phyloP scores from a whole-genome alignment of 2,797 vertebrate genomes.

The Champsocephalus esox region DNA sequence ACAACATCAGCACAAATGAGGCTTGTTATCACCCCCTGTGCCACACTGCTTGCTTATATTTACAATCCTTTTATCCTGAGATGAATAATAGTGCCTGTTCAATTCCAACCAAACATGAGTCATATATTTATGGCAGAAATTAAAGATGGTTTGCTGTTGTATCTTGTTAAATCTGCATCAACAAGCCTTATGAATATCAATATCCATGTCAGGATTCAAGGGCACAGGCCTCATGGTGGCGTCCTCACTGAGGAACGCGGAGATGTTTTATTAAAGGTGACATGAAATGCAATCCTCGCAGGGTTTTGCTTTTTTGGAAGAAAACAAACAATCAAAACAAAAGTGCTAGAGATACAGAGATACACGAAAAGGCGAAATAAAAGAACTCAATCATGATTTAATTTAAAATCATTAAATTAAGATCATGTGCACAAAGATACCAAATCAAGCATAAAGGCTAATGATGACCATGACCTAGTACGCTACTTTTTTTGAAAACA shows the following conservation, averaged over 20 bases:
- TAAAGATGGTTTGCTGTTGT: slow-evolving; percentile 51
- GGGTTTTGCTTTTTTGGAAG: slow-evolving; percentile 9
- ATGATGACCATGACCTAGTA: no score
- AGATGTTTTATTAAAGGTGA: slow-evolving; percentile 26
- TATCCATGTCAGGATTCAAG: slow-evolving; percentile 57
- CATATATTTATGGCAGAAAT: slow-evolving; percentile 68
- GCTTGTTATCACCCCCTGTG: slow-evolving; percentile 64
- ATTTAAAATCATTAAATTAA: no score
- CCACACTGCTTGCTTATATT: slow-evolving; percentile 61
- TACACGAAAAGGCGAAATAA: background rate
- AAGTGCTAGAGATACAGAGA: background rate
- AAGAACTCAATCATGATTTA: background rate
- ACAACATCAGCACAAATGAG: slow-evolving; percentile 79
- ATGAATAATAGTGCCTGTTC: slow-evolving; percentile 68
- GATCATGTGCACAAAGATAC: no score
- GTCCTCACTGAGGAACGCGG: background rate
- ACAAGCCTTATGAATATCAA: slow-evolving; percentile 47
- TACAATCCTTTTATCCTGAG: slow-evolving; percentile 59
- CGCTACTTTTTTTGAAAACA: no score
- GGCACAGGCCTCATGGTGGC: slow-evolving; percentile 29
- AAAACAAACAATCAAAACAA: background rate
- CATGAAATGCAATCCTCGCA: background rate
- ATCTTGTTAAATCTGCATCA: slow-evolving; percentile 45
- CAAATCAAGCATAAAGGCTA: no score
- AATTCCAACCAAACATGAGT: slow-evolving; percentile 56